These are phyloP conservation scores for Dendrolimus pini DNA, from an alignment of 2,888 invertebrate genomes.

Conservation along the genomic window DNA sequence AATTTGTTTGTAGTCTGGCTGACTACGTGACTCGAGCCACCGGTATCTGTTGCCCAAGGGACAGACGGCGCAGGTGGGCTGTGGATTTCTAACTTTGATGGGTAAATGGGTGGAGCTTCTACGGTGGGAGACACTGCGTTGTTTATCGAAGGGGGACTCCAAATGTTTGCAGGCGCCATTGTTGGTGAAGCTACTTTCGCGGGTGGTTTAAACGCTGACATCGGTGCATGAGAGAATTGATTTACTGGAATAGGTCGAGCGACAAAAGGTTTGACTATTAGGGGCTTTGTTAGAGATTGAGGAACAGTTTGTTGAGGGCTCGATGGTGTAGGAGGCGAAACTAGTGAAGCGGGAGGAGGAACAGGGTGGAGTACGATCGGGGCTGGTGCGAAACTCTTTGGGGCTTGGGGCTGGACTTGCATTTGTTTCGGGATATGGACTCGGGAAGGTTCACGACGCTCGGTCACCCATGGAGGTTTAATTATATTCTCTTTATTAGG, in stretches of 20 bases:
- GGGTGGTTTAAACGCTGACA: constrained; percentile 84
- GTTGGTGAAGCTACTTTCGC: constrained; percentile 58
- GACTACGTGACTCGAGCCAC: constrained; percentile 61
- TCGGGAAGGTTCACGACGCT: constrained; percentile 41
- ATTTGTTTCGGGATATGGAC: constrained; percentile 20
- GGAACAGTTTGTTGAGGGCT: constrained; percentile 22
- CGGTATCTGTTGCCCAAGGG: constrained; percentile 57
- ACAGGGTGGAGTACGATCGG: constrained; percentile 7
- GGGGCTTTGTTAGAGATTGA: constrained; percentile 44
- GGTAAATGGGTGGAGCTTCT: constrained; percentile 30
- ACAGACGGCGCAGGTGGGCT: constrained; percentile 20
- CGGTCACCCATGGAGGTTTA: constrained; percentile 61
- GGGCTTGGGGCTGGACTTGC: constrained; percentile 14
- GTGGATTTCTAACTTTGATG: constrained; percentile 28
- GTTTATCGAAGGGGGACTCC: constrained; percentile 61
- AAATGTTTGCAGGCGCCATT: constrained; percentile 45
- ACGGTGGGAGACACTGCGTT: constrained; percentile 39
- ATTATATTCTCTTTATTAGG: constrained; percentile 42
- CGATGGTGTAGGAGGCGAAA: constrained; percentile 9
- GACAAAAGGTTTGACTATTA: constrained; percentile 58
- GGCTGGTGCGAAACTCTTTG: constrained; percentile 4
- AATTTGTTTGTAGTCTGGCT: constrained; percentile 75
- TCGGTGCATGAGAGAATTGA: constrained; percentile 85
- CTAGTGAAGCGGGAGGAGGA: constrained; percentile 6
- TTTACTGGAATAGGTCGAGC: constrained; percentile 80